These are phyloP conservation scores for Herpetotheres cachinnans DNA, from an alignment of 2,113 vertebrate species.

Conservation along the genomic window DNA sequence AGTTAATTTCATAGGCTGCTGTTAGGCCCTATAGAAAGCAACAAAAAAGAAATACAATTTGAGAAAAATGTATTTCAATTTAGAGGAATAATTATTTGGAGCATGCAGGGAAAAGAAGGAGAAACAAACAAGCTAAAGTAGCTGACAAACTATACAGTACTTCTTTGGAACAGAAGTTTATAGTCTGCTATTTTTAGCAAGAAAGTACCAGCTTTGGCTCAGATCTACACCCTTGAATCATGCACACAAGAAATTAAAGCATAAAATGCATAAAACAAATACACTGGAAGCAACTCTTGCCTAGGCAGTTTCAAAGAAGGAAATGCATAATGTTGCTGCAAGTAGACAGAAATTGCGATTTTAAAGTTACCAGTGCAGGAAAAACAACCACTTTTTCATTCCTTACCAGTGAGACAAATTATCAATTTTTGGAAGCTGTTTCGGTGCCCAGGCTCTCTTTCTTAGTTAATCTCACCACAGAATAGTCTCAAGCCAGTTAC, in stretches of 20 bases:
- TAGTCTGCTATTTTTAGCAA: not conserved
- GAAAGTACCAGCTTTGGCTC: not conserved
- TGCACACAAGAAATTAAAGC: not conserved
- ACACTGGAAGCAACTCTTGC: not conserved
- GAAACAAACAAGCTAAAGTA: not conserved
- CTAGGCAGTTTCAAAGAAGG: not conserved
- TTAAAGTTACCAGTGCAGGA: not conserved
- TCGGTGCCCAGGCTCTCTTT: not conserved
- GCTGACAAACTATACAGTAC: not conserved
- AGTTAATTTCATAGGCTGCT: not conserved
- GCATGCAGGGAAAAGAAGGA: not conserved
- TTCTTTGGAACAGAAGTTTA: not conserved
- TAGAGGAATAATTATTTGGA: not conserved
- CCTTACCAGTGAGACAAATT: not conserved
- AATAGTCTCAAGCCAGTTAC: not conserved
- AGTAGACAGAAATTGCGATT: not conserved
- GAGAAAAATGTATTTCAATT: not conserved
- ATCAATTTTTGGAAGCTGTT: not conserved
- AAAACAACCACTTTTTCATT: not conserved
- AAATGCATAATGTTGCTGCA: not conserved
- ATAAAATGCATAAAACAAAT: not conserved
- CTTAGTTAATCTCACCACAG: not conserved
- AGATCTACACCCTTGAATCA: not conserved
- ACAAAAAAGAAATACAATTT: slow-evolving; percentile 2
- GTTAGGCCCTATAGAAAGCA: not conserved